A percentile compares a stretch with the other conserved stretches of the same genome.
Evolutionary conservation across 2,888 invertebrate species (phyloP).

Genomic region (Escarpia spicata): DNA sequence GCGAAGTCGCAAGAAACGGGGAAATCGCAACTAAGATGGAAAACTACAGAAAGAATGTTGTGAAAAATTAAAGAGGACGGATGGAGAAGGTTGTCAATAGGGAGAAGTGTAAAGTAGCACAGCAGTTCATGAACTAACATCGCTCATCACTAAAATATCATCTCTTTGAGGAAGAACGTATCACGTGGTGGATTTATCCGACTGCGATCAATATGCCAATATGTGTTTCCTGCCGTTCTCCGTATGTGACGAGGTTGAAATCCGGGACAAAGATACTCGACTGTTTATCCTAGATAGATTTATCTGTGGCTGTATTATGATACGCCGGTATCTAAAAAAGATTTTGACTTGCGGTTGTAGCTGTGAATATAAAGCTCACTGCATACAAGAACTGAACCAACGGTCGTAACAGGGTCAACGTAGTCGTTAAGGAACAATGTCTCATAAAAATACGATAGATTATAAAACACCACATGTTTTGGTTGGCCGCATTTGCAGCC

Average conservation of each 20-base stretch:
- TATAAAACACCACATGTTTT: background rate
- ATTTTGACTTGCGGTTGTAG: background rate
- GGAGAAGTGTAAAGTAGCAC: too few relatives aligned
- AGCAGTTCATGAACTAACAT: too few relatives aligned
- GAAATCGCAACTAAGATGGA: too few relatives aligned
- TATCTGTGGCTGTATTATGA: background rate
- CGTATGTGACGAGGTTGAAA: background rate
- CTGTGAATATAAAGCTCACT: background rate
- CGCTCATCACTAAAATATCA: too few relatives aligned
- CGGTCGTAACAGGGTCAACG: background rate
- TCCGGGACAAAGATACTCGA: background rate
- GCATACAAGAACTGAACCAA: background rate
- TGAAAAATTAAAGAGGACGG: too few relatives aligned
- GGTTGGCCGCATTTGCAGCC: background rate
- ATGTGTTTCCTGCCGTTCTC: background rate
- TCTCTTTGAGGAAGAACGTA: too few relatives aligned
- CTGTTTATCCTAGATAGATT: background rate
- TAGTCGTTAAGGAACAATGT: background rate
- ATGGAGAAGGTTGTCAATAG: too few relatives aligned
- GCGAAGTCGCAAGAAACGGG: too few relatives aligned
- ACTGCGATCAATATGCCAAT: background rate
- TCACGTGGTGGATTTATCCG: background rate
- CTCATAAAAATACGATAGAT: conserved; percentile 4
- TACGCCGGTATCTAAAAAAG: background rate
- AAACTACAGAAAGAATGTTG: too few relatives aligned